A percentile compares a stretch with the other conserved stretches of the same genome.
Evolutionary conservation across 2,888 invertebrate species (phyloP).

Genomic region (Agrotis segetum): DNA sequence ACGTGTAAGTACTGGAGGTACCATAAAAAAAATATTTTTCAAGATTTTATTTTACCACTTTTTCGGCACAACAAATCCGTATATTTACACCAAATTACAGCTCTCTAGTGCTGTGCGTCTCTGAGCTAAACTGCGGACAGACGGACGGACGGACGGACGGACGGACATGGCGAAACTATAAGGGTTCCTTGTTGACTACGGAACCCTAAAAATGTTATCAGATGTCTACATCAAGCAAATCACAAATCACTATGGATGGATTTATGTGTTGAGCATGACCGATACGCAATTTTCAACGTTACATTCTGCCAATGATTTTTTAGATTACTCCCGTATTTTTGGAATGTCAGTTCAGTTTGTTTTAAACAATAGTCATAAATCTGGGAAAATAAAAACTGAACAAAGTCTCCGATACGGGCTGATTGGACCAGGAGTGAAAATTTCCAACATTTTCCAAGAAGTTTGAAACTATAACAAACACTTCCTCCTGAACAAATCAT

Average conservation of each 20-base stretch:
- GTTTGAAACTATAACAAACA: constrained; percentile 51
- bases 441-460: constrained; percentile 23
- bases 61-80: too few relatives aligned
- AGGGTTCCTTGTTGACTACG: too few relatives aligned
- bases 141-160: too few relatives aligned
- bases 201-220: constrained; percentile 33
- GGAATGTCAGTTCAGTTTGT: constrained; percentile 40
- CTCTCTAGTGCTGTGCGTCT: too few relatives aligned
- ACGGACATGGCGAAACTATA: too few relatives aligned
- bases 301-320: constrained; percentile 51
- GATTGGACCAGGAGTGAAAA: constrained; percentile 8
- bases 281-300: constrained; percentile 50
- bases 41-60: too few relatives aligned
- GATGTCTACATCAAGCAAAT: constrained; percentile 25
- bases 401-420: background rate
- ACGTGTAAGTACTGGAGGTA: too few relatives aligned
- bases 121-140: too few relatives aligned
- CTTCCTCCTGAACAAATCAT: constrained; percentile 60
- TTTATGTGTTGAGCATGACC: constrained; percentile 51
- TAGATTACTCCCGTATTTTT: constrained; percentile 42
- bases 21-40: too few relatives aligned
- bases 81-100: too few relatives aligned
- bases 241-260: constrained; percentile 42
- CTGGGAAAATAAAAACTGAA: constrained; percentile 23
- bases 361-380: constrained; percentile 41